Conservation (phyloP, 2,113 vertebrate species). For the Pristiophorus japonicus region DNA sequence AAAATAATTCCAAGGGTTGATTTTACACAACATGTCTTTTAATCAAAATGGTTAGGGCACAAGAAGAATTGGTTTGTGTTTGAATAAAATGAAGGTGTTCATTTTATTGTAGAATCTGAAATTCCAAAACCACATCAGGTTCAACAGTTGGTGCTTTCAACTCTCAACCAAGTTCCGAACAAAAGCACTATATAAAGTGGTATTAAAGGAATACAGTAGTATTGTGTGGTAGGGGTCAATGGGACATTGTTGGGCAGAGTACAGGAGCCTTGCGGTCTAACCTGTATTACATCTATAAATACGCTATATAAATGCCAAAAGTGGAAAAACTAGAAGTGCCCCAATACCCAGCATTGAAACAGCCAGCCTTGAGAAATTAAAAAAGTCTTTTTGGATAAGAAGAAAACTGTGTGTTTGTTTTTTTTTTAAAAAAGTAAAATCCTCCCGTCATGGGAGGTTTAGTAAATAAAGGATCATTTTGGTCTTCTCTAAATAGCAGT, state of each 20-base stretch:
- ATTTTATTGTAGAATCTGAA: not conserved
- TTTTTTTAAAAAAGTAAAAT: not conserved
- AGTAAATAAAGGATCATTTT: not conserved
- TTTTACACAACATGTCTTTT: not conserved
- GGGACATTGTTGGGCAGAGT: not conserved
- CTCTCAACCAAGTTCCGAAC: not conserved
- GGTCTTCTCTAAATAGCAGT: not conserved
- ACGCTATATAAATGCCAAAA: not conserved
- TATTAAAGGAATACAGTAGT: not conserved
- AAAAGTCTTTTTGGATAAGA: not conserved
- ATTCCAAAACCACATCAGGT: not conserved
- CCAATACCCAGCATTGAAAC: not conserved
- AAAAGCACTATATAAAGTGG: not conserved
- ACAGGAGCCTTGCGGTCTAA: not conserved
- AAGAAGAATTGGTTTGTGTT: not conserved
- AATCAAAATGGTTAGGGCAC: not conserved
- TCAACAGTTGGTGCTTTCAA: not conserved
- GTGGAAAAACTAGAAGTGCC: not conserved
- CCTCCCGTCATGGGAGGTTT: not conserved
- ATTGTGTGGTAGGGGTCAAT: not conserved
- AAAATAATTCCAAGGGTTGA: no score
- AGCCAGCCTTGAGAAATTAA: not conserved
- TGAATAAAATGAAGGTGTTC: not conserved
- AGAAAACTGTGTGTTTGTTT: not conserved
- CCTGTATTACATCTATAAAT: not conserved